phyloP scores from a whole-genome alignment of 2,113 vertebrate genomes.

The Ctenomys sociabilis region DNA sequence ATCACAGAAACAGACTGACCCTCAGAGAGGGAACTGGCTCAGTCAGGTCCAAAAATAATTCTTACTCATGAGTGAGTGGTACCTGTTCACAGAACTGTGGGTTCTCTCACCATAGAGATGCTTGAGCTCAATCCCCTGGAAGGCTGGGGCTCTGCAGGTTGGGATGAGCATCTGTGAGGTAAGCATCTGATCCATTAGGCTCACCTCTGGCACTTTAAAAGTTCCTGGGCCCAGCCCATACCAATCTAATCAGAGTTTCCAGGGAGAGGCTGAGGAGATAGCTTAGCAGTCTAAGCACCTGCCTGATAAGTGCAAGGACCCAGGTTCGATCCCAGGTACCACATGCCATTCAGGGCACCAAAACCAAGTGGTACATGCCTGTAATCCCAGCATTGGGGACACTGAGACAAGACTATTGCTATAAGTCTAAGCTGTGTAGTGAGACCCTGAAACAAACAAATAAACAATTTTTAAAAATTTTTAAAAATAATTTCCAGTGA shows the following conservation, averaged over 20 bases:
- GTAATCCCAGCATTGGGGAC: too few species aligned
- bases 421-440: too few species aligned
- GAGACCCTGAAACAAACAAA: too few species aligned
- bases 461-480: too few species aligned
- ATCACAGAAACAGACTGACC: neutral
- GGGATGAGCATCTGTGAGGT: neutral
- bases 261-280: neutral
- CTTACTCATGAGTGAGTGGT: rapidly evolving
- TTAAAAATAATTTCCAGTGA: neutral
- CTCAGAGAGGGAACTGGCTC: neutral
- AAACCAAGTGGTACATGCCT: too few species aligned
- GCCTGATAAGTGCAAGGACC: too few species aligned
- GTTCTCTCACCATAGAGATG: neutral
- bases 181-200: too few species aligned
- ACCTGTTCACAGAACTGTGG: neutral
- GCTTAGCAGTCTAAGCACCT: too few species aligned
- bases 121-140: neutral
- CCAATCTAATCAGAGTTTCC: neutral
- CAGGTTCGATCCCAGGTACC: too few species aligned
- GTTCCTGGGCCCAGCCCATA: neutral
- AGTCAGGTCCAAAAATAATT: slow-evolving; percentile 16
- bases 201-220: neutral
- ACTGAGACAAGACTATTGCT: too few species aligned
- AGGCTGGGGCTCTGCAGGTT: neutral
- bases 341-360: too few species aligned